These are phyloP conservation scores for Eurystomus glaucurus DNA, from an alignment of 2,797 vertebrate genomes.

Conservation along the genomic window DNA sequence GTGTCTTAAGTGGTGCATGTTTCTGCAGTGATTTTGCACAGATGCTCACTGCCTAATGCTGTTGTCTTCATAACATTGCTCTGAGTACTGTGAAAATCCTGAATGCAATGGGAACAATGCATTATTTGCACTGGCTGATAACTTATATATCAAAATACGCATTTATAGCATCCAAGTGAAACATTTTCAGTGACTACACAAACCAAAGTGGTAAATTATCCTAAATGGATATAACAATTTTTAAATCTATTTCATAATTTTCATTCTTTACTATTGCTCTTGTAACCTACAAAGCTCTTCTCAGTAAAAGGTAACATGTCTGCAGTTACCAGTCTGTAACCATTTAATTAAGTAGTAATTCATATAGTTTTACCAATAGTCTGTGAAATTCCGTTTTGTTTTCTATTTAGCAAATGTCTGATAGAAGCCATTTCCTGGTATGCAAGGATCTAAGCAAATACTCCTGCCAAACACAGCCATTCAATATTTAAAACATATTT, in stretches of 20 bases:
- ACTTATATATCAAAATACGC: neutral
- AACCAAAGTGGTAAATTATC: neutral
- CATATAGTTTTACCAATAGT: neutral
- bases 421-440: neutral
- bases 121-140: neutral
- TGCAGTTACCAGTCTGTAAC: neutral
- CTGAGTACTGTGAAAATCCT: neutral
- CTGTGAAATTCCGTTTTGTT: neutral
- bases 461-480: neutral
- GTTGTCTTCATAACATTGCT: neutral
- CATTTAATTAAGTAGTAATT: neutral
- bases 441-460: neutral
- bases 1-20: neutral
- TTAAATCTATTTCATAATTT: neutral
- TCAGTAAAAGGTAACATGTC: neutral
- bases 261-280: neutral
- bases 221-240: neutral
- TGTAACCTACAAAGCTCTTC: neutral
- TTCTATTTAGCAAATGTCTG: neutral
- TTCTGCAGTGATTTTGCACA: neutral
- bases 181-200: neutral
- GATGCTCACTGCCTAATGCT: neutral
- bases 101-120: neutral
- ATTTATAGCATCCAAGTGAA: neutral
- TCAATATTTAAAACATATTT: neutral